These are phyloP conservation scores for Neostethus bicornis DNA, from an alignment of 2,797 vertebrate genomes.

Conservation along the genomic window DNA sequence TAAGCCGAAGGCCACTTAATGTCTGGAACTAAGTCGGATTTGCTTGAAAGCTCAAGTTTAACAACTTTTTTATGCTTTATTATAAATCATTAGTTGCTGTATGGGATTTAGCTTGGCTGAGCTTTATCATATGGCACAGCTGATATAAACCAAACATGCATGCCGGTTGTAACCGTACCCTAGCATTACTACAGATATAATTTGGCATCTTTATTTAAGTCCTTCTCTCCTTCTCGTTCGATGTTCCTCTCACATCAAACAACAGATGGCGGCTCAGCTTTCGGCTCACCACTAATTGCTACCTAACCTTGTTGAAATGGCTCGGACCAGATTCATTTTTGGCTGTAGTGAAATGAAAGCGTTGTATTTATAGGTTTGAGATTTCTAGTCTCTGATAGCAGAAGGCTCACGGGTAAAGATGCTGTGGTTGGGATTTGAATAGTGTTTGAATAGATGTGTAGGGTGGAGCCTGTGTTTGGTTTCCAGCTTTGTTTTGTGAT, in stretches of 20 bases:
- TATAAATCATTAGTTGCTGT: too few relatives aligned
- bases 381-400: slow-evolving; percentile 49
- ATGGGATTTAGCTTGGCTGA: too few relatives aligned
- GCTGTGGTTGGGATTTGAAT: slow-evolving; percentile 51
- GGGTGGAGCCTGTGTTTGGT: slow-evolving; percentile 37
- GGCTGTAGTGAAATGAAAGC: slow-evolving; percentile 51
- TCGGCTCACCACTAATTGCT: slow-evolving; percentile 71
- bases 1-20: too few relatives aligned
- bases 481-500: slow-evolving; percentile 23
- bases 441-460: slow-evolving; percentile 55
- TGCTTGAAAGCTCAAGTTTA: too few relatives aligned
- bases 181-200: slow-evolving; percentile 19
- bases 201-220: slow-evolving; percentile 33
- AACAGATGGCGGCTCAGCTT: background rate
- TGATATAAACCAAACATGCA: too few relatives aligned
- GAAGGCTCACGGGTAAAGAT: slow-evolving; percentile 14
- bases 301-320: slow-evolving; percentile 26
- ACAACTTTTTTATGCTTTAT: too few relatives aligned
- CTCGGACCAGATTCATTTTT: slow-evolving; percentile 34
- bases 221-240: slow-evolving; percentile 32
- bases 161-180: slow-evolving; percentile 42
- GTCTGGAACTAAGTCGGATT: too few relatives aligned
- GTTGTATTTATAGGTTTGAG: slow-evolving; percentile 67
- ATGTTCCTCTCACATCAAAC: slow-evolving; percentile 46
- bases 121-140: too few relatives aligned